These are phyloP conservation scores for Aspidoscelis tigris DNA, from an alignment of 2,113 vertebrate species.

Conservation along the genomic window DNA sequence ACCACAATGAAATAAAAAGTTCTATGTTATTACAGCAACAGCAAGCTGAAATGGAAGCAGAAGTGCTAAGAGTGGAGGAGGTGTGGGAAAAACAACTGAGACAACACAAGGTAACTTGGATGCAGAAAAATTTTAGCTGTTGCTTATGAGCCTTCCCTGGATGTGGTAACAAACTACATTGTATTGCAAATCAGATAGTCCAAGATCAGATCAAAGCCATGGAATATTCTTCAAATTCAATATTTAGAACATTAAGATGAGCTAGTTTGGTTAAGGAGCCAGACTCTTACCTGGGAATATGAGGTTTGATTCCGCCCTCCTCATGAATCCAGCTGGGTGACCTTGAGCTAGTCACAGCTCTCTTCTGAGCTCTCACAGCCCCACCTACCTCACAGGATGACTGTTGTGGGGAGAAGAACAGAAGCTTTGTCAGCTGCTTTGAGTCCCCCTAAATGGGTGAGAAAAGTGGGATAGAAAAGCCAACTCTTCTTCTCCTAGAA, in stretches of 20 bases:
- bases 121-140: not conserved
- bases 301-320: no score
- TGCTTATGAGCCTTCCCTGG: not conserved
- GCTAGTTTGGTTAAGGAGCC: no score
- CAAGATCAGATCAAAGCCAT: not conserved
- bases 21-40: conserved; percentile 71
- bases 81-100: conserved; percentile 76
- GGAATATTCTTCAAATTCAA: not conserved
- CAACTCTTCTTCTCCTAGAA: not conserved
- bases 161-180: not conserved
- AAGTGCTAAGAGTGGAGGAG: conserved; percentile 71
- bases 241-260: not conserved
- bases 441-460: no score
- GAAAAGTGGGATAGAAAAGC: no score
- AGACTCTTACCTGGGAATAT: no score
- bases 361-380: no score
- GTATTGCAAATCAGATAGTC: not conserved
- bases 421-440: no score
- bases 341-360: no score
- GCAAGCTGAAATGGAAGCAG: conserved; percentile 71
- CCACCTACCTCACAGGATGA: no score
- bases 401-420: no score
- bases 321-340: no score
- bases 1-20: conserved; percentile 3
- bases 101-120: conserved; percentile 78